These are phyloP conservation scores for Xylota sylvarum DNA, from an alignment of 2,888 invertebrate species.

Conservation along the genomic window DNA sequence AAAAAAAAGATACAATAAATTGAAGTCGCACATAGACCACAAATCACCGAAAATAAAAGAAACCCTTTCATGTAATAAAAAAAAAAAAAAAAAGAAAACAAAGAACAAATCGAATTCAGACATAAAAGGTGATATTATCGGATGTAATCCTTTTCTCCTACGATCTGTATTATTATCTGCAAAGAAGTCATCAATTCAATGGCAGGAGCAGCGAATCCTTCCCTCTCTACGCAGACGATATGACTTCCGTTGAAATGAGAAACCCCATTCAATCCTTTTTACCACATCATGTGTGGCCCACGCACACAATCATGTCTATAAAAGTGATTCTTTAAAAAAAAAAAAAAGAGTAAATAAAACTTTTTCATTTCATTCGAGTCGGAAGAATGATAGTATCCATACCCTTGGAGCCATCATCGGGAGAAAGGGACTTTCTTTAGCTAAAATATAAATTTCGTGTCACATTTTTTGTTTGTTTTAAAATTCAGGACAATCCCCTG, in stretches of 20 bases:
- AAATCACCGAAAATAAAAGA: slow-evolving; percentile 22
- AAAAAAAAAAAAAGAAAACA: too few relatives aligned
- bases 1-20: slow-evolving; percentile 32
- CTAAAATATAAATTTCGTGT: slow-evolving; percentile 24
- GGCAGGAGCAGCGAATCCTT: background rate
- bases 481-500: slow-evolving; percentile 32
- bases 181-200: slow-evolving; percentile 33
- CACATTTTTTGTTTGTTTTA: slow-evolving; percentile 33
- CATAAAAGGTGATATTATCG: slow-evolving; percentile 67
- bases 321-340: background rate
- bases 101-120: slow-evolving; percentile 66
- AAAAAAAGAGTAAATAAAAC: slow-evolving; percentile 11
- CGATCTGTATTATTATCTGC: slow-evolving; percentile 40
- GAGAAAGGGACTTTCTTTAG: background rate
- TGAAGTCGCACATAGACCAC: slow-evolving; percentile 23
- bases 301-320: slow-evolving; percentile 33
- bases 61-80: slow-evolving; percentile 59
- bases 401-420: background rate
- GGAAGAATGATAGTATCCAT: background rate
- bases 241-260: slow-evolving; percentile 5
- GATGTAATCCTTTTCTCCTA: slow-evolving; percentile 58
- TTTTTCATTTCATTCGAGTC: slow-evolving; percentile 8
- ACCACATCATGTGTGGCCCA: slow-evolving; percentile 32
- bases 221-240: background rate
- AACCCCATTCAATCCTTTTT: slow-evolving; percentile 43